Conservation (phyloP, 2,888 invertebrate genomes). For the Criorhina ranunculi region DNA sequence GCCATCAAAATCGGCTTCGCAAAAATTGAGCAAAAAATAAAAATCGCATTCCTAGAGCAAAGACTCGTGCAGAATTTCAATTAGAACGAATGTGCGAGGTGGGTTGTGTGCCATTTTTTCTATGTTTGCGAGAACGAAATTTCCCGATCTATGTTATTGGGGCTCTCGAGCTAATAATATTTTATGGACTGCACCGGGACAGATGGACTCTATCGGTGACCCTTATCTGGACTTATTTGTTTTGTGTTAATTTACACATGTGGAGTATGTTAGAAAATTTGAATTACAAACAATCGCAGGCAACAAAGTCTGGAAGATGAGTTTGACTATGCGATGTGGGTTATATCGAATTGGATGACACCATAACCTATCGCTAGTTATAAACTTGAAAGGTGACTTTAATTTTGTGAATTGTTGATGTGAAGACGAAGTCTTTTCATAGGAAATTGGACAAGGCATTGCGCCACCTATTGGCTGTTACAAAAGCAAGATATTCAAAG, state of each 20-base stretch:
- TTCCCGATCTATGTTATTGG: constrained; percentile 61
- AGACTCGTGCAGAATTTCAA: constrained; percentile 79
- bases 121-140: constrained; percentile 32
- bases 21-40: constrained; percentile 26
- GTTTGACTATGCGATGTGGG: not conserved
- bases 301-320: not conserved
- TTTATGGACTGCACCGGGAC: constrained; percentile 37
- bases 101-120: constrained; percentile 67
- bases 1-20: constrained; percentile 51
- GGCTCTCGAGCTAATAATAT: constrained; percentile 42
- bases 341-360: not conserved
- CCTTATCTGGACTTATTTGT: constrained; percentile 61
- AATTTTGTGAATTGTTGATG: too few species aligned
- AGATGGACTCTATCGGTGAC: constrained; percentile 63
- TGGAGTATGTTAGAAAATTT: not conserved
- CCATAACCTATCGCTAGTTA: not conserved
- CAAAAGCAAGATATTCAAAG: too few species aligned
- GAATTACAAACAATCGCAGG: not conserved
- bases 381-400: not conserved
- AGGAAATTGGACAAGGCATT: too few species aligned
- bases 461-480: too few species aligned
- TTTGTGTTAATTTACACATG: constrained; percentile 34
- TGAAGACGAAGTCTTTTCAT: too few species aligned
- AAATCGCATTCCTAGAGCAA: constrained; percentile 68
- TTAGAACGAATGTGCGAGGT: constrained; percentile 77